phyloP scores from a whole-genome alignment of 2,113 vertebrate genomes.

The Ceratotherium simum region DNA sequence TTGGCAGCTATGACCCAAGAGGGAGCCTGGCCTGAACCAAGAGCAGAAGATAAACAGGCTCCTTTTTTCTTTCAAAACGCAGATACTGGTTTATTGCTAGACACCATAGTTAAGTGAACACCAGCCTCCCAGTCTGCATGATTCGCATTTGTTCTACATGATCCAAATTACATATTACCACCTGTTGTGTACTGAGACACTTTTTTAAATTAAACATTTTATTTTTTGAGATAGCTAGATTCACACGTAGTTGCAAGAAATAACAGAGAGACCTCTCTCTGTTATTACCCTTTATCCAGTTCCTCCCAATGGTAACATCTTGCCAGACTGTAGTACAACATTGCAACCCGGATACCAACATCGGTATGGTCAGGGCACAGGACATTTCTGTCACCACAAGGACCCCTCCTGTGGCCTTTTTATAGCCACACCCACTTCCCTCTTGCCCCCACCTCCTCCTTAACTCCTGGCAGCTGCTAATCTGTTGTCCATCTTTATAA shows the following conservation, averaged over 20 bases:
- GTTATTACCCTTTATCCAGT: background rate
- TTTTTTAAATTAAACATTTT: conserved; percentile 3
- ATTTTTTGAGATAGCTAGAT: conserved; percentile 20
- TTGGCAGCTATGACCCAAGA: background rate
- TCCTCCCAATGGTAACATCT: background rate
- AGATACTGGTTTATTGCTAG: background rate
- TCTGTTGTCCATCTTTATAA: background rate
- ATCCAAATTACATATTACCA: background rate
- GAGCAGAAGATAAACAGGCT: background rate
- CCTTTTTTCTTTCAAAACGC: background rate
- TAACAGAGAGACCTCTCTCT: no score
- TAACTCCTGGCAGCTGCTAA: background rate
- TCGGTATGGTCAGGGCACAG: background rate
- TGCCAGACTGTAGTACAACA: background rate
- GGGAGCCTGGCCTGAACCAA: background rate
- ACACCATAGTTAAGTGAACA: background rate
- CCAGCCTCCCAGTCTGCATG: background rate
- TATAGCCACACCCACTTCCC: background rate
- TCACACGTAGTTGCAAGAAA: background rate
- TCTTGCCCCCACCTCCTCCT: background rate
- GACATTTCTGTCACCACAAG: background rate
- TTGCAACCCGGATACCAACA: background rate
- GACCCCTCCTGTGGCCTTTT: background rate
- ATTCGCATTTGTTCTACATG: background rate
- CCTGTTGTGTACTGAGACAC: background rate